Percentiles rank a stretch among this genome's conserved stretches.
phyloP scores from a whole-genome alignment of 1,140 invertebrate species.

The Drosophila elegans region DNA sequence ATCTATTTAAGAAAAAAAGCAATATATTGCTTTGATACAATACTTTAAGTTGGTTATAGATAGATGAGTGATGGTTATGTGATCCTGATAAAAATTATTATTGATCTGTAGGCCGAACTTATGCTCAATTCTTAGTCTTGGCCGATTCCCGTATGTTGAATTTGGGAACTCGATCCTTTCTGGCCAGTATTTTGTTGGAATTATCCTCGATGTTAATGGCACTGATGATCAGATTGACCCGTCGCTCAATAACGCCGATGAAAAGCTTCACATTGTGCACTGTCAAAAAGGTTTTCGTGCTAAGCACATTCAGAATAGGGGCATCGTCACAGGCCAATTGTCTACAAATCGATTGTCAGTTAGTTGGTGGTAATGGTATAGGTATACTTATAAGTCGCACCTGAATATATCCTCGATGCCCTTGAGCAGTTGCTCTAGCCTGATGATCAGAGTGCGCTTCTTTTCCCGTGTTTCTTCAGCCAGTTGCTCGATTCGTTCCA shows the following conservation, averaged over 20 bases:
- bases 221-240: conserved; percentile 86
- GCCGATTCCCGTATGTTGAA: conserved; percentile 83
- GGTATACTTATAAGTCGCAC: conserved; percentile 22
- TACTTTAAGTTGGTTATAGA: too few relatives aligned
- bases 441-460: conserved; percentile 75
- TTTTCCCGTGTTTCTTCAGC: conserved; percentile 62
- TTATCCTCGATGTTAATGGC: conserved; percentile 86
- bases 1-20: too few relatives aligned
- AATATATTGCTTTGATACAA: too few relatives aligned
- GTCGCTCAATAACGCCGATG: conserved; percentile 90
- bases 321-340: conserved; percentile 88
- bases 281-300: conserved; percentile 88
- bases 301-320: conserved; percentile 89
- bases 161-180: conserved; percentile 80
- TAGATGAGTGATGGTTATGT: too few relatives aligned
- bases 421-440: conserved; percentile 86
- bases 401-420: conserved; percentile 87
- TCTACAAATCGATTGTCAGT: conserved; percentile 19
- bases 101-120: too few relatives aligned
- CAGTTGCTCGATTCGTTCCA: conserved; percentile 50
- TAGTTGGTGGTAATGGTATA: not conserved
- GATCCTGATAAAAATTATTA: too few relatives aligned
- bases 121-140: conserved; percentile 67
- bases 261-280: conserved; percentile 90
- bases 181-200: conserved; percentile 78